Conservation (phyloP, 2,888 invertebrate species). For the Pammene aurita region DNA sequence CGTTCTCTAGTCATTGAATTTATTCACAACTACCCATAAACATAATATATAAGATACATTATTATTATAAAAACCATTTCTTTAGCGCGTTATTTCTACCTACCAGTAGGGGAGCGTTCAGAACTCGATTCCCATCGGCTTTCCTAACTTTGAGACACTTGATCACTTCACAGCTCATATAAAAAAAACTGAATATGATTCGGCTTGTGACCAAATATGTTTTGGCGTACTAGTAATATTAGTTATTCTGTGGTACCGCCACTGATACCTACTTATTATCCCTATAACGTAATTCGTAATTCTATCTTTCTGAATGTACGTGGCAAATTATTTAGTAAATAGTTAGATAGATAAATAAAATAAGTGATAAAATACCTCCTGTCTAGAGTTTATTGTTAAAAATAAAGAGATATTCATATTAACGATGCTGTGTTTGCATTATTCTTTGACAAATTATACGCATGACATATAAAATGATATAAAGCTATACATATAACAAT, state of each 20-base stretch:
- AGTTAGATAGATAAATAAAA: constrained; percentile 49
- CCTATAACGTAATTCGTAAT: constrained; percentile 29
- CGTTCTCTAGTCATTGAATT: constrained; percentile 32
- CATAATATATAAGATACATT: too few relatives aligned
- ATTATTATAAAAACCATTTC: too few relatives aligned
- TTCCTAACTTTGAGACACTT: too few relatives aligned
- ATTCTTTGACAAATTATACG: constrained; percentile 35
- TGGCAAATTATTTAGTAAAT: constrained; percentile 59
- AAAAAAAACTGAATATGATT: too few relatives aligned
- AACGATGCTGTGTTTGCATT: constrained; percentile 55
- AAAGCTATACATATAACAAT: constrained; percentile 22
- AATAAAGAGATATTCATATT: constrained; percentile 82
- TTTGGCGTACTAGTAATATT: too few relatives aligned
- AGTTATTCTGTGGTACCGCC: too few relatives aligned
- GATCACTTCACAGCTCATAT: too few relatives aligned
- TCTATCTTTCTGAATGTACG: constrained; percentile 57
- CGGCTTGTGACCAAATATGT: too few relatives aligned
- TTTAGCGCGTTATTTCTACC: not conserved
- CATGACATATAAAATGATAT: constrained; percentile 1
- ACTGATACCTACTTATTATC: not conserved
- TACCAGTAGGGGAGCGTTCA: not conserved
- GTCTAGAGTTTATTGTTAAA: constrained; percentile 80
- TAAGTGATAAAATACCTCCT: constrained; percentile 75
- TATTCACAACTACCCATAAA: not conserved
- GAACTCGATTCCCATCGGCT: too few relatives aligned